These are phyloP conservation scores for Micromussa lordhowensis DNA, from an alignment of 92 coral and sea anemone genomes.

Conservation along the genomic window DNA sequence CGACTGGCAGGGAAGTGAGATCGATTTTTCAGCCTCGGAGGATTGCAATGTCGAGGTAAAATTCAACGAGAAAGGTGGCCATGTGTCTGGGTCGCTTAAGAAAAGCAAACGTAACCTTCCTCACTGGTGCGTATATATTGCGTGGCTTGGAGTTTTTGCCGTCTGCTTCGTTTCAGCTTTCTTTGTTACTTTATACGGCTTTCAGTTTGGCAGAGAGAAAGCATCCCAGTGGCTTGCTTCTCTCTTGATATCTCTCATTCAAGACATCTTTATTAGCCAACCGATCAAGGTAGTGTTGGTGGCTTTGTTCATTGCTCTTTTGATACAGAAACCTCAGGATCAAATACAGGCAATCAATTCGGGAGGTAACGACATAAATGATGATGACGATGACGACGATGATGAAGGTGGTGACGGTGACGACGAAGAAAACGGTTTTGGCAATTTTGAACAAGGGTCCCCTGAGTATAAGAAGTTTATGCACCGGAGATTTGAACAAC, in stretches of 20 bases:
- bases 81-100: neutral
- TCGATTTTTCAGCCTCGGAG: neutral
- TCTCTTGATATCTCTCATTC: constrained; percentile 66
- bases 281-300: constrained; percentile 71
- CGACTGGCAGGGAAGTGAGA: constrained; percentile 18
- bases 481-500: neutral
- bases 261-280: constrained; percentile 80
- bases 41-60: constrained; percentile 28
- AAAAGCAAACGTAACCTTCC: constrained; percentile 63
- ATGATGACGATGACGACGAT: constrained; percentile 17
- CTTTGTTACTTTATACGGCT: constrained; percentile 81
- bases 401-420: neutral
- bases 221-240: constrained; percentile 87
- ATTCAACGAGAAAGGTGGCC: constrained; percentile 35
- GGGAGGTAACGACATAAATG: neutral
- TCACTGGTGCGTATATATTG: constrained; percentile 73
- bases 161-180: constrained; percentile 76
- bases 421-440: neutral
- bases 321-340: constrained; percentile 79
- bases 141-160: constrained; percentile 69
- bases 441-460: neutral
- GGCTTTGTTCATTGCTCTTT: constrained; percentile 76
- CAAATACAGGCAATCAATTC: constrained; percentile 14
- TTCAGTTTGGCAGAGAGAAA: constrained; percentile 77
- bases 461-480: constrained; percentile 20